These are phyloP conservation scores for Centrocercus urophasianus DNA, from an alignment of 2,113 vertebrate genomes.

Conservation along the genomic window DNA sequence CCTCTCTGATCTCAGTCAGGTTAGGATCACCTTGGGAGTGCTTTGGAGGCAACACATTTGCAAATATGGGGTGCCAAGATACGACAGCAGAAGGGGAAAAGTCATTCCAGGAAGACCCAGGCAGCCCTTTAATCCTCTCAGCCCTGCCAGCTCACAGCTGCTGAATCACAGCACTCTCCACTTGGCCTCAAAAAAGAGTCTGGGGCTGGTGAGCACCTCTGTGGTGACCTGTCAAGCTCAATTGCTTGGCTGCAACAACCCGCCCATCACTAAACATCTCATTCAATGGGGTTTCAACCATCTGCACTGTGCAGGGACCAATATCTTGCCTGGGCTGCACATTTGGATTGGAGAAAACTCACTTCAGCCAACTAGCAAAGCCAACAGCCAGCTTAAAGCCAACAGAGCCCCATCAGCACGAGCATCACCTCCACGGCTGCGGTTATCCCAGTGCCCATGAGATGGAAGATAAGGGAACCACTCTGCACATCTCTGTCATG, in stretches of 20 bases:
- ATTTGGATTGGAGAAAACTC: neutral
- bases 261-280: neutral
- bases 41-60: neutral
- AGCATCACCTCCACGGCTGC: rapidly evolving
- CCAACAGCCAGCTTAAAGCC: neutral
- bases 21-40: neutral
- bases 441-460: rapidly evolving
- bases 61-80: neutral
- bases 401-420: neutral
- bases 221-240: neutral
- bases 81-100: neutral
- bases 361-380: neutral
- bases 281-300: conserved; percentile 45
- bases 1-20: rapidly evolving
- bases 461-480: neutral
- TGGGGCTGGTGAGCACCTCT: conserved; percentile 26
- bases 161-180: neutral
- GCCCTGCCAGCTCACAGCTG: conserved; percentile 36
- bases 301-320: conserved; percentile 33
- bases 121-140: conserved; percentile 35
- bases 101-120: conserved; percentile 1
- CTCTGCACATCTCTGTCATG: conserved; percentile 42
- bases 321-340: neutral
- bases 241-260: conserved; percentile 19
- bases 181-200: neutral